These are phyloP conservation scores for Heliocidaris tuberculata DNA, from an alignment of 35 echinoderm and acorn worm genomes.

Conservation along the genomic window DNA sequence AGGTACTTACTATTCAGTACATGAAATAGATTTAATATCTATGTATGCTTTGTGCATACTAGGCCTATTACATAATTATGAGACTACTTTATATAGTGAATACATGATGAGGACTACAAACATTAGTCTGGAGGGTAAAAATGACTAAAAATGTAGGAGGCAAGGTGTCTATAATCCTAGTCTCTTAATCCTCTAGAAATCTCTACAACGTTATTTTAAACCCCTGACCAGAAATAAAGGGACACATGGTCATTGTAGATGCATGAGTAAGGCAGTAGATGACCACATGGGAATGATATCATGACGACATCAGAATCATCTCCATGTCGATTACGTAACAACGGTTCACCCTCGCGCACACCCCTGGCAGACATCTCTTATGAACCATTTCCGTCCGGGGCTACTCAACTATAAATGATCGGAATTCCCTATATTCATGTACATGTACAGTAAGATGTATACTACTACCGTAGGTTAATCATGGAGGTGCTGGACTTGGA, in stretches of 20 bases:
- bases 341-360: neutral
- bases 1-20: too few relatives aligned
- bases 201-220: neutral
- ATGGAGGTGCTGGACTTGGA: too few relatives aligned
- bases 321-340: neutral
- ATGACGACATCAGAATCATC: neutral
- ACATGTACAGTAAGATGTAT: too few relatives aligned
- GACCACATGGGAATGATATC: neutral
- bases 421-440: too few relatives aligned
- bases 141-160: neutral
- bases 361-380: neutral
- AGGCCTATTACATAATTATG: too few relatives aligned
- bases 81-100: too few relatives aligned
- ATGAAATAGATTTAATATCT: too few relatives aligned
- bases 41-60: too few relatives aligned
- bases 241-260: neutral
- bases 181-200: neutral
- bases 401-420: too few relatives aligned
- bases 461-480: too few relatives aligned
- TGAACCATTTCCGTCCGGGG: too few relatives aligned
- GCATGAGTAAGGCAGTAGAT: neutral
- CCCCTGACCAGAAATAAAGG: neutral
- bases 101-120: neutral
- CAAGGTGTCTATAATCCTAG: neutral
- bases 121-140: neutral